Conservation (phyloP, 2,888 invertebrate species). For the Drosophila austrosaltans region DNA sequence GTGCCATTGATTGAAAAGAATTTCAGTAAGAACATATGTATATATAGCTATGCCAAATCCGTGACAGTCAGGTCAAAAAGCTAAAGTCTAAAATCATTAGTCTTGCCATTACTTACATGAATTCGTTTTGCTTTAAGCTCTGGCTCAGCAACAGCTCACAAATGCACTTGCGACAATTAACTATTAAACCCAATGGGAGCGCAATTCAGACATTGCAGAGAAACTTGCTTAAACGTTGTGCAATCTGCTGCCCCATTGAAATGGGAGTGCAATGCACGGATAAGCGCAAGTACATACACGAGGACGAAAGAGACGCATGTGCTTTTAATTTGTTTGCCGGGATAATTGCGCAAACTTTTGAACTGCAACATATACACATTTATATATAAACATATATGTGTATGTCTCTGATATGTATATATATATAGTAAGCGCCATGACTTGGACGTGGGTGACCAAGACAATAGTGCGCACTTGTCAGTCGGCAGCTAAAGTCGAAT, state of each 20-base stretch:
- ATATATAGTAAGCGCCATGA: background rate
- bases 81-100: too few species aligned
- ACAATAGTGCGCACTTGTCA: constrained; percentile 6
- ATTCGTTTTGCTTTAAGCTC: constrained; percentile 9
- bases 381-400: too few species aligned
- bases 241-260: constrained; percentile 42
- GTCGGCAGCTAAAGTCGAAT: constrained; percentile 4
- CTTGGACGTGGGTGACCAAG: constrained; percentile 7
- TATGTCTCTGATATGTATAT: background rate
- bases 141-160: background rate
- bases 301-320: constrained; percentile 34
- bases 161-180: background rate
- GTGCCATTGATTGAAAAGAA: background rate
- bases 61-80: background rate
- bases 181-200: constrained; percentile 3
- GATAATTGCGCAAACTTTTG: constrained; percentile 58
- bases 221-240: constrained; percentile 35
- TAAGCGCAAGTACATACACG: background rate
- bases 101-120: background rate
- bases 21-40: too few species aligned
- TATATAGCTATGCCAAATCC: background rate
- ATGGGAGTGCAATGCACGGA: constrained; percentile 13
- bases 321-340: constrained; percentile 59
- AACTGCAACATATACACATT: constrained; percentile 8
- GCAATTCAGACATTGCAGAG: constrained; percentile 3